These are phyloP conservation scores for Apistogramma diplotaenia DNA, from an alignment of 2,113 vertebrate genomes.

Conservation along the genomic window DNA sequence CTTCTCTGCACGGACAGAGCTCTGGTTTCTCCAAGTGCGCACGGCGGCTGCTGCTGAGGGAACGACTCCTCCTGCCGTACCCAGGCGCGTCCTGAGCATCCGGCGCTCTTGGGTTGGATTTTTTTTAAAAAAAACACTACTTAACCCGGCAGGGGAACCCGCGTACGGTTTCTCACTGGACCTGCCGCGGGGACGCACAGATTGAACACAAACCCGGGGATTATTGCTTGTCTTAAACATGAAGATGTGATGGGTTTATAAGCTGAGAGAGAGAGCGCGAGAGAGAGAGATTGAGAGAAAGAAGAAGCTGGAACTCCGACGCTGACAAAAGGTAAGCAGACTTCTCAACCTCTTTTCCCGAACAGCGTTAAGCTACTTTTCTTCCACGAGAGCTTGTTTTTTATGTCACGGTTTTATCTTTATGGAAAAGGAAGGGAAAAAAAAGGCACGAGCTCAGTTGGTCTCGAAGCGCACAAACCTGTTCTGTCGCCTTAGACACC, in stretches of 20 bases:
- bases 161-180: slow-evolving; percentile 56
- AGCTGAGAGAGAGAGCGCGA: slow-evolving; percentile 17
- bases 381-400: neutral
- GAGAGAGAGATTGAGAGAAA: neutral
- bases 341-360: neutral
- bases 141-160: slow-evolving; percentile 37
- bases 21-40: slow-evolving; percentile 72
- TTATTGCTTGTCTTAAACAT: slow-evolving; percentile 67
- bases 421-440: neutral
- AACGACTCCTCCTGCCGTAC: slow-evolving; percentile 71
- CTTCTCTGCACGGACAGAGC: slow-evolving; percentile 65
- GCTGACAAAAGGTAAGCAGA: slow-evolving; percentile 63
- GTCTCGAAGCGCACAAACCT: slow-evolving; percentile 6
- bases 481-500: neutral
- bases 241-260: slow-evolving; percentile 74
- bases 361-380: slow-evolving; percentile 16
- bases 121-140: slow-evolving; percentile 24
- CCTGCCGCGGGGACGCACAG: slow-evolving; percentile 64
- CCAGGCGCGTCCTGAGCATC: slow-evolving; percentile 66
- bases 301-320: slow-evolving; percentile 62
- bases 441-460: neutral
- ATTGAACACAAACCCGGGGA: slow-evolving; percentile 52
- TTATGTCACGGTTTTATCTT: neutral
- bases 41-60: slow-evolving; percentile 68
- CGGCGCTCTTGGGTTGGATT: slow-evolving; percentile 71